Evolutionary conservation across 2,113 vertebrate genomes (phyloP).

Genomic region (Neofelis nebulosa): DNA sequence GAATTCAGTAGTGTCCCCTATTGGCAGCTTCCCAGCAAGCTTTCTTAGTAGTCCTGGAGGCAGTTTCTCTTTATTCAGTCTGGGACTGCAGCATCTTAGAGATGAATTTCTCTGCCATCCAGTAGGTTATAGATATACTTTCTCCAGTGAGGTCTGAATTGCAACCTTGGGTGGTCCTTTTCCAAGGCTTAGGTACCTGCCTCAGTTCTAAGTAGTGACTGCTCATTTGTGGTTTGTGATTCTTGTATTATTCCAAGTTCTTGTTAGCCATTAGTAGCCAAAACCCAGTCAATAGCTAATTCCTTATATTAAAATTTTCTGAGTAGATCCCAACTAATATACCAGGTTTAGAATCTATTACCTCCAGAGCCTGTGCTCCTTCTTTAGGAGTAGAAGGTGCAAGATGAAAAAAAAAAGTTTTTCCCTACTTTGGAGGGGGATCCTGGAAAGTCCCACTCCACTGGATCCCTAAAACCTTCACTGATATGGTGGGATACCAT

Average conservation of each 20-base stretch:
- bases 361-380: neutral
- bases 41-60: neutral
- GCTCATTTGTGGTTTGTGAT: neutral
- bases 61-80: neutral
- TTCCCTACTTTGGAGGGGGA: neutral
- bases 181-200: neutral
- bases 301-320: neutral
- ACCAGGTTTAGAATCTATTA: neutral
- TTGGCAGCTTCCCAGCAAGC: neutral
- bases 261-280: neutral
- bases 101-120: neutral
- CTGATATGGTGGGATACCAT: neutral
- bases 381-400: neutral
- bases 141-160: neutral
- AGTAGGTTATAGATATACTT: neutral
- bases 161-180: neutral
- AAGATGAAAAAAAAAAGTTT: neutral
- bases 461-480: neutral
- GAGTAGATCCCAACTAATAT: neutral
- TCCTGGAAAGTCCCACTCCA: neutral
- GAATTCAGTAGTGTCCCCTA: neutral
- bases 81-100: neutral
- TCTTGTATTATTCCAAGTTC: neutral
- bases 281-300: neutral
- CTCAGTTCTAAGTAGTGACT: neutral